Evolutionary conservation across 2,113 vertebrate genomes (phyloP).

Genomic region (Burhinus oedicnemus): DNA sequence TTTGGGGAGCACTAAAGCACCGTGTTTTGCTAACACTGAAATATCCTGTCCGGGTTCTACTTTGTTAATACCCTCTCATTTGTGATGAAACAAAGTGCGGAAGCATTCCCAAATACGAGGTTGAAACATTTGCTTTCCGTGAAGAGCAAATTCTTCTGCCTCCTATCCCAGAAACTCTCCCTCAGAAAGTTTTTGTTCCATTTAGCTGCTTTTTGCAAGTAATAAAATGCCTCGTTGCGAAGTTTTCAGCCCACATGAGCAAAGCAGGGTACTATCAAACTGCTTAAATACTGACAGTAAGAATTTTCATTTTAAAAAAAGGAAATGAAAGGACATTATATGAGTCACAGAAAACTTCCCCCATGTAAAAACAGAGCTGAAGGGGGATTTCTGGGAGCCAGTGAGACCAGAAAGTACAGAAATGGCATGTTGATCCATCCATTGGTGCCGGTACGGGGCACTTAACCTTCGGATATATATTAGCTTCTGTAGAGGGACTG

Average conservation of each 20-base stretch:
- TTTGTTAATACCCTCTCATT: neutral
- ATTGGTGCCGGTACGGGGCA: fast-evolving
- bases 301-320: neutral
- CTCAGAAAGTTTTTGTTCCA: neutral
- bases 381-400: neutral
- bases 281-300: neutral
- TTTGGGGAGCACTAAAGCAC: neutral
- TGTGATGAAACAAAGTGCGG: neutral
- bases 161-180: fast-evolving
- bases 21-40: neutral
- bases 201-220: neutral
- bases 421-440: too few relatives aligned
- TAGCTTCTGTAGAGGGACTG: neutral
- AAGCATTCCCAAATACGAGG: neutral
- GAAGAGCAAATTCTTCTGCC: neutral
- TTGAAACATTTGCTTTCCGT: fast-evolving
- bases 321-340: neutral
- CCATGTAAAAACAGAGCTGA: neutral
- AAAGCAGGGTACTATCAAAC: neutral
- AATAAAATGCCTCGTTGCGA: neutral
- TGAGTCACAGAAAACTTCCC: neutral
- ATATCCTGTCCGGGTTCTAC: neutral
- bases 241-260: neutral
- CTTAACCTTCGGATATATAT: neutral
- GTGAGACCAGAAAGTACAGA: neutral